These are phyloP conservation scores for Decapterus maruadsi DNA, from an alignment of 2,797 vertebrate species.

Conservation along the genomic window DNA sequence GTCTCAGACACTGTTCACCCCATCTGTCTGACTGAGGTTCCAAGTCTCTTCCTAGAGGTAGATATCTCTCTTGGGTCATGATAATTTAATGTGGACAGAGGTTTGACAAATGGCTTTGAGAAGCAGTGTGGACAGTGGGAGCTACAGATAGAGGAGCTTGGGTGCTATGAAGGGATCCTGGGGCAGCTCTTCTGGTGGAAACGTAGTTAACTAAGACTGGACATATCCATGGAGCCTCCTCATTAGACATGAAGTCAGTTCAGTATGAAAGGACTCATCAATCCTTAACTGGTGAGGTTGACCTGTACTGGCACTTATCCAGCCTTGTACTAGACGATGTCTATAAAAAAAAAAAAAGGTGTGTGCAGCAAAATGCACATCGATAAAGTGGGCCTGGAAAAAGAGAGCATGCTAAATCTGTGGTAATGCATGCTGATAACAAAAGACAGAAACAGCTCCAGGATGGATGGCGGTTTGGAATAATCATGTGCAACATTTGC, in stretches of 20 bases:
- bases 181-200: constrained; percentile 67
- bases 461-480: constrained; percentile 9
- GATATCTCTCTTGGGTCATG: constrained; percentile 71
- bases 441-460: constrained; percentile 42
- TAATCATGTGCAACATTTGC: constrained; percentile 33
- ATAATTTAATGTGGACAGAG: constrained; percentile 78
- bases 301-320: constrained; percentile 38
- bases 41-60: constrained; percentile 61
- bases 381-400: constrained; percentile 46
- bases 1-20: constrained; percentile 47
- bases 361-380: constrained; percentile 27
- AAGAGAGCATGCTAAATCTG: constrained; percentile 18
- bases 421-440: constrained; percentile 42
- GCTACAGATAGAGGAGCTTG: constrained; percentile 55
- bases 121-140: constrained; percentile 57
- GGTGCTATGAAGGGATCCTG: constrained; percentile 61
- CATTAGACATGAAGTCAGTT: constrained; percentile 79
- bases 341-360: constrained; percentile 55
- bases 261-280: constrained; percentile 72
- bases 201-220: constrained; percentile 71
- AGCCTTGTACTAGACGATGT: constrained; percentile 31
- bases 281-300: constrained; percentile 54
- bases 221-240: constrained; percentile 76
- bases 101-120: constrained; percentile 80
- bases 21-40: constrained; percentile 53